phyloP scores from a whole-genome alignment of 2,888 invertebrate species.

The Erannis defoliaria region DNA sequence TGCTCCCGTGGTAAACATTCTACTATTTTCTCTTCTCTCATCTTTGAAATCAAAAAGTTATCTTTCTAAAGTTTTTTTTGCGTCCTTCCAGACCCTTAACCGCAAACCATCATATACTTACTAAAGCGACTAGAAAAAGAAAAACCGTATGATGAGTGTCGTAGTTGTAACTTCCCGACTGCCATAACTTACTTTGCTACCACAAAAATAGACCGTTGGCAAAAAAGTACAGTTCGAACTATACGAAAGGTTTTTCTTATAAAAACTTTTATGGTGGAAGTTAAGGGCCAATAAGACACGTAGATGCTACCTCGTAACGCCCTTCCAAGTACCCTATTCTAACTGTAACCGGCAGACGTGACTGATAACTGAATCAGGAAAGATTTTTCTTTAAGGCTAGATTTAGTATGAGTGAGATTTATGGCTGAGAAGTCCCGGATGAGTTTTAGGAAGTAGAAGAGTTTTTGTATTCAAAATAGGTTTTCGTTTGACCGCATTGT shows the following conservation, averaged over 20 bases:
- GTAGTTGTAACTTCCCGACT: slow-evolving; percentile 25
- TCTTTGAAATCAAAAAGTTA: too few relatives aligned
- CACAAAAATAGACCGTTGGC: slow-evolving; percentile 21
- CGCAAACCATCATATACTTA: too few relatives aligned
- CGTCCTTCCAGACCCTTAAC: too few relatives aligned
- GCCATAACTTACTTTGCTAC: slow-evolving; percentile 27
- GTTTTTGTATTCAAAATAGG: not conserved
- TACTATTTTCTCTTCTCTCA: too few relatives aligned
- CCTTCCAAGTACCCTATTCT: slow-evolving; percentile 34
- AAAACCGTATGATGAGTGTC: slow-evolving; percentile 20
- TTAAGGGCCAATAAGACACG: slow-evolving; percentile 35
- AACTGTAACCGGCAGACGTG: slow-evolving; percentile 32
- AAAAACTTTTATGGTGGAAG: slow-evolving; percentile 32
- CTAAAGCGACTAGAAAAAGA: too few relatives aligned
- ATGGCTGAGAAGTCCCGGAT: slow-evolving; percentile 1
- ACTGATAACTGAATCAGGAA: slow-evolving; percentile 29
- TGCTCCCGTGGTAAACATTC: too few relatives aligned
- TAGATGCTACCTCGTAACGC: slow-evolving; percentile 27
- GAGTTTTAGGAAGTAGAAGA: slow-evolving; percentile 1
- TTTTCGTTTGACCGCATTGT: too few relatives aligned
- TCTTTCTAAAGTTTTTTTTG: too few relatives aligned
- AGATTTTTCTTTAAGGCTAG: slow-evolving; percentile 7
- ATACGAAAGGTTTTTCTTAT: slow-evolving; percentile 28
- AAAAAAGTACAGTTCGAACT: slow-evolving; percentile 24
- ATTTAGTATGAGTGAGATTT: slow-evolving; percentile 9